Conservation (phyloP, 92 coral and sea anemone genomes). For the Zoanthus gigantus region DNA sequence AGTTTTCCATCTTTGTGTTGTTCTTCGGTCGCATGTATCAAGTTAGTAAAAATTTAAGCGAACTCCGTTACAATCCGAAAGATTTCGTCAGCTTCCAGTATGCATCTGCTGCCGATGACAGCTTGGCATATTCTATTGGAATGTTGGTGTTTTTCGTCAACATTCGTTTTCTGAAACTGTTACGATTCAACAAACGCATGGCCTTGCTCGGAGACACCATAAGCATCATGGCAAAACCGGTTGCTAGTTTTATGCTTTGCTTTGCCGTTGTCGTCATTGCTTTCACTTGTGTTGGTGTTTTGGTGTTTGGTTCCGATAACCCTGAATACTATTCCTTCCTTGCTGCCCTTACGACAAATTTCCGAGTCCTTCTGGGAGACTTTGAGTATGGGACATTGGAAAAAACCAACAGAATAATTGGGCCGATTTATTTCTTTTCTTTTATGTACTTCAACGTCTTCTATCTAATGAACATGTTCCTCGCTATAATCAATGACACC, state of each 20-base stretch:
- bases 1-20: constrained; percentile 72
- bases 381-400: constrained; percentile 77
- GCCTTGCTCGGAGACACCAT: constrained; percentile 86
- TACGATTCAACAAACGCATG: constrained; percentile 86
- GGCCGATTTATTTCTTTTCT: constrained; percentile 82
- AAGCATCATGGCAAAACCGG: constrained; percentile 78
- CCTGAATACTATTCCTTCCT: constrained; percentile 63
- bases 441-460: constrained; percentile 90
- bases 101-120: constrained; percentile 85
- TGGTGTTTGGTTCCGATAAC: constrained; percentile 70
- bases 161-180: constrained; percentile 79
- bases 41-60: constrained; percentile 77
- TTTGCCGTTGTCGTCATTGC: constrained; percentile 77
- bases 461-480: constrained; percentile 90
- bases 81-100: constrained; percentile 94
- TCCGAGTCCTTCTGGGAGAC: constrained; percentile 85
- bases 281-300: constrained; percentile 69
- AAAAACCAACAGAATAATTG: constrained; percentile 68
- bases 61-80: constrained; percentile 87
- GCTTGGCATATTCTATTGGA: constrained; percentile 76
- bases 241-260: constrained; percentile 71
- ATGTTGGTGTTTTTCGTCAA: constrained; percentile 83
- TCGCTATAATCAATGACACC: constrained; percentile 96
- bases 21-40: constrained; percentile 86
- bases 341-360: constrained; percentile 75